Conservation (phyloP, 2,797 vertebrate species). For the Clarias laeviceps region DNA sequence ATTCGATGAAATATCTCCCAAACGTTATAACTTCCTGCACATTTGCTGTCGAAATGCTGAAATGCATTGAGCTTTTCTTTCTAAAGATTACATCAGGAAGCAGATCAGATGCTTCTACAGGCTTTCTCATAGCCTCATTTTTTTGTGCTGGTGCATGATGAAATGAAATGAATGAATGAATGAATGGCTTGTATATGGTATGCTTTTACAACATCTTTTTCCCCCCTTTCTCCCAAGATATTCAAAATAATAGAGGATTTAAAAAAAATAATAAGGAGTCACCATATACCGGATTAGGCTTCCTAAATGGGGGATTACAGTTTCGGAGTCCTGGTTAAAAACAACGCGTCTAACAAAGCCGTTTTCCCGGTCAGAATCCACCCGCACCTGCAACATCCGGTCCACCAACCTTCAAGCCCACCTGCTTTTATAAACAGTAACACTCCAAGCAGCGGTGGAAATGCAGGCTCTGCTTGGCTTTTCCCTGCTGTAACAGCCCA, state of each 20-base stretch:
- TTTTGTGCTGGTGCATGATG: background rate
- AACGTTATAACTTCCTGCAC: conserved; percentile 34
- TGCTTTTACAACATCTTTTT: conserved; percentile 37
- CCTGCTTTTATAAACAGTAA: conserved; percentile 96
- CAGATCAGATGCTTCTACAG: conserved; percentile 25
- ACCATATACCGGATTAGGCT: conserved; percentile 68
- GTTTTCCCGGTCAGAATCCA: conserved; percentile 98
- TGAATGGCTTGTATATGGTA: conserved; percentile 19
- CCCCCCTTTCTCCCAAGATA: conserved; percentile 56
- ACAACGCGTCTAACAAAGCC: conserved; percentile 96
- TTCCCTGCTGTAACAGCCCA: conserved; percentile 93
- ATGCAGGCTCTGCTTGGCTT: conserved; percentile 91
- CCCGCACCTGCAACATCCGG: conserved; percentile 95
- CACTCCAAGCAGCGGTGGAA: conserved; percentile 94
- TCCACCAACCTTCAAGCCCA: conserved; percentile 92
- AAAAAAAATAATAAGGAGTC: conserved; percentile 60
- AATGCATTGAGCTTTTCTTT: conserved; percentile 31
- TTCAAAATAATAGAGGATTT: conserved; percentile 69
- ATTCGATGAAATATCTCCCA: conserved; percentile 24
- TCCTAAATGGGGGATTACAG: conserved; percentile 99
- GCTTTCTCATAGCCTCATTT: conserved; percentile 6
- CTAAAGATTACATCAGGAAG: conserved; percentile 28
- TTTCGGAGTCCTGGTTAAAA: conserved; percentile 99
- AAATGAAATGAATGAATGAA: conserved; percentile 40
- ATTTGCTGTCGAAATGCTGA: conserved; percentile 1